A percentile compares a stretch with the other conserved stretches of the same genome.
Evolutionary conservation across 1,140 invertebrate species (phyloP).

Genomic region (Ptiloglossa arizonensis): DNA sequence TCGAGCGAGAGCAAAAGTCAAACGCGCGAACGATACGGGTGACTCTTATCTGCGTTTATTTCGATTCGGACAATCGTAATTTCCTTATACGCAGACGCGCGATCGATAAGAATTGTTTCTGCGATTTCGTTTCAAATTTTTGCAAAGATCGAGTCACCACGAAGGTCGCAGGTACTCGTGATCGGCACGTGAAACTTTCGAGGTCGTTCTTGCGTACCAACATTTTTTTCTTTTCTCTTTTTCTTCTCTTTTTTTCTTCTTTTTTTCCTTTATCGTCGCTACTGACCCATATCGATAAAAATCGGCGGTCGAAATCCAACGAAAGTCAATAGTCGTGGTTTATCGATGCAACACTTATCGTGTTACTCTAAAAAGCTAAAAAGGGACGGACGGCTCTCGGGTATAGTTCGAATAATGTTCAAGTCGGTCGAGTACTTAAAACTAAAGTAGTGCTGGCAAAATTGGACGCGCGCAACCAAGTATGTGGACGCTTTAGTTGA

Average conservation of each 20-base stretch:
- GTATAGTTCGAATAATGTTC: too few species aligned
- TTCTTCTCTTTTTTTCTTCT: not conserved
- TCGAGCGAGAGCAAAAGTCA: not conserved
- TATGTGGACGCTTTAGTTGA: too few species aligned
- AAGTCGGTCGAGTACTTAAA: too few species aligned
- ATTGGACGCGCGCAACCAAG: too few species aligned
- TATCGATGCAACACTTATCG: too few species aligned
- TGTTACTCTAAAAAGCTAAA: too few species aligned
- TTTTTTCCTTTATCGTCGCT: not conserved
- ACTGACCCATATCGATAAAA: conserved; percentile 24
- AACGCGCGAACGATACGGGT: too few species aligned
- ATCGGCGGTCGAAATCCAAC: not conserved
- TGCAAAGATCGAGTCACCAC: not conserved
- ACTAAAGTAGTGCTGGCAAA: too few species aligned
- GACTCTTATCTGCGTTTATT: not conserved
- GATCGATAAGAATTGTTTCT: not conserved
- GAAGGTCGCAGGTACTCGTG: not conserved
- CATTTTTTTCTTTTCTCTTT: too few species aligned
- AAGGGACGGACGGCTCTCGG: too few species aligned
- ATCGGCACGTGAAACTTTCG: not conserved
- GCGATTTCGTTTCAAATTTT: not conserved
- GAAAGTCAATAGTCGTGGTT: not conserved
- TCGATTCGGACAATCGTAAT: not conserved
- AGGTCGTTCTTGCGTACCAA: not conserved
- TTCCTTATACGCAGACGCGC: too few species aligned